Evolutionary conservation across 2,888 invertebrate species (phyloP).

Genomic region (Steinernema carpocapsae): DNA sequence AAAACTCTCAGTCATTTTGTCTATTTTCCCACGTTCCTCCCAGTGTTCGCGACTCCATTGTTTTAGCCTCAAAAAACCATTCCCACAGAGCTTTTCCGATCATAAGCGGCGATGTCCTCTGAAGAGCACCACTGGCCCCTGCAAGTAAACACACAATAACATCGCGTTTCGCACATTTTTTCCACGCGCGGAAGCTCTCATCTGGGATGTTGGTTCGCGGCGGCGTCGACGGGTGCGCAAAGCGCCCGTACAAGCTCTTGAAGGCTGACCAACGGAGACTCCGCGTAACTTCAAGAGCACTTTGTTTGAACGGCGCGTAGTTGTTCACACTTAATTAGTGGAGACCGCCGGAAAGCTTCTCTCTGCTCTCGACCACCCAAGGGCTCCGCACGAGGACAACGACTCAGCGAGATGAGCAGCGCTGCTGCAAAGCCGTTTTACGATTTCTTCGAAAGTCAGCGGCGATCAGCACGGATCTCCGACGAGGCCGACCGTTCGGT

Average conservation of each 20-base stretch:
- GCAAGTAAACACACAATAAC: no score
- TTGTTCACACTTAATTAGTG: slow-evolving; percentile 29
- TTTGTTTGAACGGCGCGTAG: neutral
- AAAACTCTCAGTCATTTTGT: no score
- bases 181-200: no score
- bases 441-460: neutral
- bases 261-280: neutral
- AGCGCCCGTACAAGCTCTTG: slow-evolving; percentile 11
- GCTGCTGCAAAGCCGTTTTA: slow-evolving; percentile 10
- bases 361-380: neutral
- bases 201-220: no score
- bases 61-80: no score
- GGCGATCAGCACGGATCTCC: neutral
- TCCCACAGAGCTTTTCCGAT: no score
- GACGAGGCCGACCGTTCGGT: slow-evolving; percentile 16
- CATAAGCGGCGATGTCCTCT: no score
- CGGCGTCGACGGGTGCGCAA: no score
- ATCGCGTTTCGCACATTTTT: no score
- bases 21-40: no score
- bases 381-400: slow-evolving; percentile 2
- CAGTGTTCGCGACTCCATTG: no score
- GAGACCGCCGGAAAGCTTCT: neutral
- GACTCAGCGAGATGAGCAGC: neutral
- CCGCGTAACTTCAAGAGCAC: neutral
- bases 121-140: no score